Evolutionary conservation across 2,113 vertebrate genomes (phyloP).

Genomic region (Dicrurus megarhynchus): DNA sequence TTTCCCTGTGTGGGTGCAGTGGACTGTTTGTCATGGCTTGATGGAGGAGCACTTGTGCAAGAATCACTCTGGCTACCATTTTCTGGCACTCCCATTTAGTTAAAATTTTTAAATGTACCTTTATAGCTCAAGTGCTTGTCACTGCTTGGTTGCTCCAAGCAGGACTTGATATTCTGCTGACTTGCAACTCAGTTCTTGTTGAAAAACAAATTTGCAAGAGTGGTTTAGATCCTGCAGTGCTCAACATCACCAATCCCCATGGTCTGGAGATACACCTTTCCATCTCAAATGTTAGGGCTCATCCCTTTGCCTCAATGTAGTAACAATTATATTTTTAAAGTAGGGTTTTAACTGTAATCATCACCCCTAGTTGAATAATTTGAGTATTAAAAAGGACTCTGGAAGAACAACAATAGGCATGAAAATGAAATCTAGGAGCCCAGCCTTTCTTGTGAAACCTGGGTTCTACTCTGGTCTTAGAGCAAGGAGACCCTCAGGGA

Average conservation of each 20-base stretch:
- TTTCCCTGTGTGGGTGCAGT: not conserved
- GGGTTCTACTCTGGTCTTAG: not conserved
- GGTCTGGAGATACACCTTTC: not conserved
- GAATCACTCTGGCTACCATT: not conserved
- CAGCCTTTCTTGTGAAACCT: not conserved
- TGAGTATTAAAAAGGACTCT: not conserved
- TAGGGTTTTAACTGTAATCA: not conserved
- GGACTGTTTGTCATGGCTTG: not conserved
- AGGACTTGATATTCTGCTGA: not conserved
- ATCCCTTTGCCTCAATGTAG: not conserved
- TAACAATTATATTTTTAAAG: not conserved
- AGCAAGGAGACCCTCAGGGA: not conserved
- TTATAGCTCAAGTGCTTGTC: not conserved
- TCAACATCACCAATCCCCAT: fast-evolving
- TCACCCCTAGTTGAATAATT: not conserved
- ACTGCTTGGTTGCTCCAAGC: not conserved
- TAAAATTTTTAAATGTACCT: not conserved
- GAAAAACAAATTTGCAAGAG: not conserved
- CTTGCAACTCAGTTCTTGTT: not conserved
- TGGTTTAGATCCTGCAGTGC: not conserved
- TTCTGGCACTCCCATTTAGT: not conserved
- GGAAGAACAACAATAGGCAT: not conserved
- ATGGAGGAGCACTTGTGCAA: not conserved
- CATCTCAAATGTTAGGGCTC: not conserved
- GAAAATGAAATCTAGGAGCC: not conserved